Evolutionary conservation across 1,140 invertebrate genomes (phyloP), one percentile per base, ranked within the genome.

Genomic region (Elymnias hypermnestra): DNA sequence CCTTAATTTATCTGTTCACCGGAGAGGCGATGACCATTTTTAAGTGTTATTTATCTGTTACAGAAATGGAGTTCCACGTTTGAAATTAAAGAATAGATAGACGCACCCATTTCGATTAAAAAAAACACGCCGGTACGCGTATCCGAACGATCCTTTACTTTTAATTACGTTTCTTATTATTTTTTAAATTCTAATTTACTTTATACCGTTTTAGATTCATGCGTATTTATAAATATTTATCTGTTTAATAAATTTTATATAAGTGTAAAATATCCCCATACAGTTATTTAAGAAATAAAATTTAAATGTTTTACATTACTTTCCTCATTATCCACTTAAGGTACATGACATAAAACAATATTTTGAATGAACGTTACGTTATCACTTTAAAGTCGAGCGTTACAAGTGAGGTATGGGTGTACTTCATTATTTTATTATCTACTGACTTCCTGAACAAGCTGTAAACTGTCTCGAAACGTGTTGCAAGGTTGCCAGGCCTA

Each of bases 1-100:
- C 61, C 19, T 57, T 66, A 68, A 76, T 78, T 76, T 79, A 78
- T 83, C 55, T 72, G 71, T 62, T 70, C 78, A 33, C 14, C 14
- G 14, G 12, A 12, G 29, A 68, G 39, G 63, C 37, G 59, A 55
- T 70, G 70, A 72, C 64, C 66, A 63, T 63, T 73, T n/a, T 74
- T 73, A 77, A 63, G 57, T 64, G 64, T 60, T 66, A 53, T 71
- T 67, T 74, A 74, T 75, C 63, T 65, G 47, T 57, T 48, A 61
- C 55, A 45, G 45, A 63, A 71, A 69, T 72, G 57, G 55, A 47
- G 44, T 56, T 55, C 36, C 44, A 45, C 47, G 42, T 53, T 57
- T 53, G 17, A 52, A 56, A 40, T 60, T 40, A 36, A 42, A 49
- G 25, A 48, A 57, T 28, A 26, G 40, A 46, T 46, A 42, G 38